phyloP scores from a whole-genome alignment of 2,113 vertebrate genomes.

The Coryphaenoides rupestris region DNA sequence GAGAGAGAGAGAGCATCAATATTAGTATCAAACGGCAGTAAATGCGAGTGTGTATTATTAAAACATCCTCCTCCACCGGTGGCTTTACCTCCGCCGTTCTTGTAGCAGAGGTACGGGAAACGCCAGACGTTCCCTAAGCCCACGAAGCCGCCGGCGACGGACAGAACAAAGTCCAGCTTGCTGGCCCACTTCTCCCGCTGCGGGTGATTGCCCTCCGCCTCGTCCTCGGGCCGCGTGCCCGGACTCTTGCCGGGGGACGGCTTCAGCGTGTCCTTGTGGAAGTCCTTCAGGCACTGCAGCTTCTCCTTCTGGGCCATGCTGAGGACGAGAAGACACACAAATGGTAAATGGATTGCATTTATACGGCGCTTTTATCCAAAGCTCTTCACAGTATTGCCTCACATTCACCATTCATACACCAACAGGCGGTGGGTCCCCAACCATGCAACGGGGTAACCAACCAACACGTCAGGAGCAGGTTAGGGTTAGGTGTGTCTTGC shows the following conservation, averaged over 20 bases:
- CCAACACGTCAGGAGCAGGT: too few relatives aligned
- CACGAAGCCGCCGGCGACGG: slow-evolving; percentile 94
- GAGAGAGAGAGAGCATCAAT: slow-evolving; percentile 5
- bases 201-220: slow-evolving; percentile 92
- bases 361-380: too few relatives aligned
- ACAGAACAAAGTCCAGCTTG: slow-evolving; percentile 98
- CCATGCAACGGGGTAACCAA: too few relatives aligned
- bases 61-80: neutral
- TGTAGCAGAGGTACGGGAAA: slow-evolving; percentile 99
- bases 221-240: slow-evolving; percentile 91
- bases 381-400: too few relatives aligned
- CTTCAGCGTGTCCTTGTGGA: slow-evolving; percentile 98
- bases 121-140: slow-evolving; percentile 98
- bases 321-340: slow-evolving; percentile 20
- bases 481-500: too few relatives aligned
- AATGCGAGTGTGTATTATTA: too few relatives aligned
- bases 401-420: too few relatives aligned
- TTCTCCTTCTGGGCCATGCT: slow-evolving; percentile 97
- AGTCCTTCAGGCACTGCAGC: slow-evolving; percentile 95
- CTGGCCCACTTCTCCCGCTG: slow-evolving; percentile 97
- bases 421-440: too few relatives aligned
- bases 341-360: too few relatives aligned
- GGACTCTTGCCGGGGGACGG: slow-evolving; percentile 96
- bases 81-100: slow-evolving; percentile 94
- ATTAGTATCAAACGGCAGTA: too few relatives aligned